Conservation (phyloP, 1,140 invertebrate species). For the Proales similis region DNA sequence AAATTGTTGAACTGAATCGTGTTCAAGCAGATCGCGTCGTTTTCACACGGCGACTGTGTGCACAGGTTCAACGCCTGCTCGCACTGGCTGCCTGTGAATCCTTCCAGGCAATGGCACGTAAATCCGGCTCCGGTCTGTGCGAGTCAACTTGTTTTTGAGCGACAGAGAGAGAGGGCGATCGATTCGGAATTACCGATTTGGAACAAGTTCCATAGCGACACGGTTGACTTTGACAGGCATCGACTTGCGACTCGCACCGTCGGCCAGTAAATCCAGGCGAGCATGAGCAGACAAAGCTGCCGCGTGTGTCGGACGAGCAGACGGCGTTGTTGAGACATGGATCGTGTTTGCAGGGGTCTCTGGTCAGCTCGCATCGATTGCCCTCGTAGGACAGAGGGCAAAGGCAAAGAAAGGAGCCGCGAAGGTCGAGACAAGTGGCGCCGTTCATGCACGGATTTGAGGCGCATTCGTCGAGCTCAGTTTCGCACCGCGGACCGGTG, state of each 20-base stretch:
- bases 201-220: slow-evolving; percentile 16
- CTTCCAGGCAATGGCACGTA: slow-evolving; percentile 38
- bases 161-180: neutral
- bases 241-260: slow-evolving; percentile 39
- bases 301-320: slow-evolving; percentile 57
- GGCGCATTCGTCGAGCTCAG: slow-evolving; percentile 13
- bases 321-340: slow-evolving; percentile 57
- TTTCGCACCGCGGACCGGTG: slow-evolving; percentile 25
- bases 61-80: slow-evolving; percentile 9
- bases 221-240: slow-evolving; percentile 21
- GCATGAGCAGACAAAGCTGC: slow-evolving; percentile 72
- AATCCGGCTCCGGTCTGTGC: slow-evolving; percentile 29
- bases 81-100: slow-evolving; percentile 37
- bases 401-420: slow-evolving; percentile 11
- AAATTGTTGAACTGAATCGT: slow-evolving; percentile 17
- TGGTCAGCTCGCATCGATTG: slow-evolving; percentile 10
- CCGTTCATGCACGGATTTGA: slow-evolving; percentile 19
- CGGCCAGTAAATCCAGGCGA: slow-evolving; percentile 73
- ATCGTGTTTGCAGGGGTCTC: slow-evolving; percentile 46
- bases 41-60: slow-evolving; percentile 28
- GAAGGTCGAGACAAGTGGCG: slow-evolving; percentile 21
- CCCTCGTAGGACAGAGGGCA: slow-evolving; percentile 27
- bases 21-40: slow-evolving; percentile 34
- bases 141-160: neutral
- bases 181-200: slow-evolving; percentile 8